A percentile compares a stretch with the other conserved stretches of the same genome.
Conservation (phyloP, 2,113 vertebrate species). For the Oryzias celebensis region DNA sequence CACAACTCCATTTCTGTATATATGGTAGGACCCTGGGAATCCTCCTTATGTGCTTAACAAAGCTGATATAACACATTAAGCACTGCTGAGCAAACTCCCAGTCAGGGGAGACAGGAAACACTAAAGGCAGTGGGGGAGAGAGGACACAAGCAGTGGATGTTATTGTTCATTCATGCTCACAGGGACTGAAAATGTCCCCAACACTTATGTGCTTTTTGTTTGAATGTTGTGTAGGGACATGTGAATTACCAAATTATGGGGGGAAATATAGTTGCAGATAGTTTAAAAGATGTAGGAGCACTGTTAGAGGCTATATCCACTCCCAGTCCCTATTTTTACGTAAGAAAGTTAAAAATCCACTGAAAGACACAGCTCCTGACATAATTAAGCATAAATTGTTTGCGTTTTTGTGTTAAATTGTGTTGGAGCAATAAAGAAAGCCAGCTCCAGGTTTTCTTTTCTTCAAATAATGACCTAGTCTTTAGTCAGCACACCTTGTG, state of each 20-base stretch:
- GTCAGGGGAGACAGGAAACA: conserved; percentile 14
- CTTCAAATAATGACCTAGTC: conserved; percentile 43
- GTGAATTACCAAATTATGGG: not conserved
- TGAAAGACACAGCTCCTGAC: not conserved
- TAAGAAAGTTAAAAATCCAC: not conserved
- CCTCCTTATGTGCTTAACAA: conserved; percentile 43
- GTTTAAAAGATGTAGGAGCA: not conserved
- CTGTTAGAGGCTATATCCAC: no score
- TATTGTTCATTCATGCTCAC: conserved; percentile 5
- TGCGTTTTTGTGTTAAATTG: conserved; percentile 4
- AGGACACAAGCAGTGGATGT: conserved; percentile 7
- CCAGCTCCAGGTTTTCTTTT: not conserved
- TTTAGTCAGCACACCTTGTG: conserved; percentile 23
- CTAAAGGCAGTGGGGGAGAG: not conserved
- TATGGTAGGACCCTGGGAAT: conserved; percentile 41
- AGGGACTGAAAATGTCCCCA: conserved; percentile 4
- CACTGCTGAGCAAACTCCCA: conserved; percentile 25
- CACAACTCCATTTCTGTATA: conserved; percentile 27
- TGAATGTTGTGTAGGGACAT: not conserved
- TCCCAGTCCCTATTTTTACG: no score
- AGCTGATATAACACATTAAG: conserved; percentile 46
- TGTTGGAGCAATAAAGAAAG: no score
- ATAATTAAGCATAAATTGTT: not conserved
- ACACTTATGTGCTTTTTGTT: not conserved
- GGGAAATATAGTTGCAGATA: not conserved